Evolutionary conservation across 2,888 invertebrate species (phyloP).

Genomic region (Phrixothrix hirtus): DNA sequence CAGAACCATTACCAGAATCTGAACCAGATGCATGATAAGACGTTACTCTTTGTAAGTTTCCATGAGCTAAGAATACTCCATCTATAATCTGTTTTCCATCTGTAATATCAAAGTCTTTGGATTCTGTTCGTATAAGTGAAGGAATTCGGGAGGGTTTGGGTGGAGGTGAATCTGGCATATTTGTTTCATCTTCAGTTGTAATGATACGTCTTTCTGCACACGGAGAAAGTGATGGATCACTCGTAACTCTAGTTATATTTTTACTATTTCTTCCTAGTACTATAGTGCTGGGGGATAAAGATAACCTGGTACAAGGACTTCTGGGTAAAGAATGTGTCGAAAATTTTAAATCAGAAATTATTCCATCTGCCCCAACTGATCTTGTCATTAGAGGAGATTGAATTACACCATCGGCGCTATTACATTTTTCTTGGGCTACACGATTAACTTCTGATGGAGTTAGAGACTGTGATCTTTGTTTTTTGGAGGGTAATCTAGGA

Average conservation of each 20-base stretch:
- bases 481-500: constrained; percentile 62
- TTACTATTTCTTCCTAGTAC: constrained; percentile 57
- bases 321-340: constrained; percentile 64
- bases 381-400: constrained; percentile 58
- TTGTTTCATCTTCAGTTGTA: constrained; percentile 58
- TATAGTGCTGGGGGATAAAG: constrained; percentile 58
- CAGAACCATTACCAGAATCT: constrained; percentile 88
- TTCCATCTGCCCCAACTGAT: constrained; percentile 52
- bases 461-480: constrained; percentile 79
- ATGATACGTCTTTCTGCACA: constrained; percentile 65
- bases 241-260: constrained; percentile 64
- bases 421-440: constrained; percentile 63
- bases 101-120: constrained; percentile 48
- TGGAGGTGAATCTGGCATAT: constrained; percentile 62
- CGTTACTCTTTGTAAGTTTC: constrained; percentile 58
- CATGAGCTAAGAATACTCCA: constrained; percentile 50
- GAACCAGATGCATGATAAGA: constrained; percentile 83
- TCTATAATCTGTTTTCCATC: constrained; percentile 45
- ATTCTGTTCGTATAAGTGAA: constrained; percentile 54
- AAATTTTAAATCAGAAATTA: constrained; percentile 55
- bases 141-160: constrained; percentile 70
- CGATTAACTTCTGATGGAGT: constrained; percentile 66
- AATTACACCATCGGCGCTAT: constrained; percentile 72
- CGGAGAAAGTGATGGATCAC: constrained; percentile 62
- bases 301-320: constrained; percentile 57